Percentiles rank a stretch among this genome's conserved stretches.
These are phyloP conservation scores for Siniperca chuatsi DNA, from an alignment of 2,113 vertebrate species.

Conservation along the genomic window DNA sequence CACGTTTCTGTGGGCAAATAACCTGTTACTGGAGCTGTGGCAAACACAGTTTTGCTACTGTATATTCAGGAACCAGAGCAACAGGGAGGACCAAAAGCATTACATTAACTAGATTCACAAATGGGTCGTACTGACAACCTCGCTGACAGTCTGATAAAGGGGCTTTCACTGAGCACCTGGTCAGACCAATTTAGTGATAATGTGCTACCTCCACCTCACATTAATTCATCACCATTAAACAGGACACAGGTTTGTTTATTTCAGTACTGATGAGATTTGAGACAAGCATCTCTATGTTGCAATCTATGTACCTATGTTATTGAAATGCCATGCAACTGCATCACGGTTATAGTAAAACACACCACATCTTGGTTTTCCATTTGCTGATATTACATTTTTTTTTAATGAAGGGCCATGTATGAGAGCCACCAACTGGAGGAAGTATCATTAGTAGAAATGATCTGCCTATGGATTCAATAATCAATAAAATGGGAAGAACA, in stretches of 20 bases:
- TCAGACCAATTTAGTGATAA: not conserved
- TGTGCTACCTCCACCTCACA: not conserved
- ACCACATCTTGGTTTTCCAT: not conserved
- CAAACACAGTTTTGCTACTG: conserved; percentile 16
- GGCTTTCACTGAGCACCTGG: not conserved
- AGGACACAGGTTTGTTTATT: not conserved
- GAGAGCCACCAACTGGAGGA: not conserved
- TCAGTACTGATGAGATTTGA: not conserved
- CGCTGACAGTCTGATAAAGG: not conserved
- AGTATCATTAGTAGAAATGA: not conserved
- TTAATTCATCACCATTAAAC: not conserved
- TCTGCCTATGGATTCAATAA: not conserved
- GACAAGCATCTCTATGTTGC: not conserved
- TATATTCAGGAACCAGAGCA: not conserved
- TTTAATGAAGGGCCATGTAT: not conserved
- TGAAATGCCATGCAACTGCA: not conserved
- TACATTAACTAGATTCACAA: not conserved
- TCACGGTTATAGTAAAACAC: not conserved
- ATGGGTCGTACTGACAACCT: not conserved
- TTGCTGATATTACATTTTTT: not conserved
- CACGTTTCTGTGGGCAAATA: conserved; percentile 53
- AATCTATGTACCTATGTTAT: not conserved
- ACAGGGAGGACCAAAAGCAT: not conserved
- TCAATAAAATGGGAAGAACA: not conserved
- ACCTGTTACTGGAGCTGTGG: conserved; percentile 44